Evolutionary conservation across 1,140 invertebrate genomes (phyloP), one percentile per base, ranked within the genome.

Genomic region (Orussus abietinus): DNA sequence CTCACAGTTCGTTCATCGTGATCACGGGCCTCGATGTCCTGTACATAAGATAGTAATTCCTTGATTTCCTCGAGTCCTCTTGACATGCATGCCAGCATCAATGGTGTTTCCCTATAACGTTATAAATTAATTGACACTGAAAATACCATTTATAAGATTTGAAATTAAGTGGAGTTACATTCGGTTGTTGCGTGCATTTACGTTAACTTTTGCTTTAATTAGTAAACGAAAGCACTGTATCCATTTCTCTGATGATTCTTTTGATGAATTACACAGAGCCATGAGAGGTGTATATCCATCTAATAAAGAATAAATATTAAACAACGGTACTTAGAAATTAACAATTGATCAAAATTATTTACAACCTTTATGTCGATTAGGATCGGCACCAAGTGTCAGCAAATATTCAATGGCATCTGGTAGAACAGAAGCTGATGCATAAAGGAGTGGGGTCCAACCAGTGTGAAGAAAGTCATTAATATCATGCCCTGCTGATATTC

Each of bases 261-360:
- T 51, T 3, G 5, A 25, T 17, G 57, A 59, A 45, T 38, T 52
- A 12, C 62, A 68, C 12, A 72, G 38, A 19, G 62, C 69, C 75
- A 79, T 78, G 19, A 80, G 48, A 12, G 78, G 76, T 17, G 75
- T 78, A 17, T 70, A 72, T 12, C 74, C 75, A 66, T 78, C 78
- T 77, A 51, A 30, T n/a, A n/a, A n/a, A n/a, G n/a, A n/a, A n/a
- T n/a, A 59, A 25, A 10, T 38, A 29, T 22, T 5, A 37, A 45
- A 42, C 33, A 38, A 31, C 26, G n/a, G 28, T 7, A 6, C 38
- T 34, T 10, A 19, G 33, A 17, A 2, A 26, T 32, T 38, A 29
- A 14, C 49, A 42, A 46, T 10, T 29, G 20, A 15, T 26, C 4
- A 18, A 12, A 20, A 45, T 38, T 37, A 11, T 34, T 18, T 17